Percentiles rank a stretch among this genome's conserved stretches.
phyloP scores from a whole-genome alignment of 2,888 invertebrate species.

The Hemithea aestivaria region DNA sequence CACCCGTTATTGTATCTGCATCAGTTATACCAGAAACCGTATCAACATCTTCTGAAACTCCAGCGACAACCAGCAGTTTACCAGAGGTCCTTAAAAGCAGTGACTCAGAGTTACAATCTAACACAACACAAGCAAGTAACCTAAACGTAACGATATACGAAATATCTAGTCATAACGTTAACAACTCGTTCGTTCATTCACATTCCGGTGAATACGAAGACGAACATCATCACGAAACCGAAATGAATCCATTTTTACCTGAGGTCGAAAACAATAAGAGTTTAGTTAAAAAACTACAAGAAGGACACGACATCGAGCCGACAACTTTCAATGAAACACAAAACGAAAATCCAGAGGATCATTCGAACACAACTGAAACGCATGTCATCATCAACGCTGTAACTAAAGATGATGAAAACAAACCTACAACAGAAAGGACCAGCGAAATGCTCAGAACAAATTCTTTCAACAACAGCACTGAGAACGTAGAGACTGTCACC shows the following conservation, averaged over 20 bases:
- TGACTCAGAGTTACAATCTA: constrained; percentile 29
- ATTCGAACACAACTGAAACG: constrained; percentile 31
- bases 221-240: constrained; percentile 54
- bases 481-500: constrained; percentile 10
- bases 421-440: constrained; percentile 31
- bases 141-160: constrained; percentile 70
- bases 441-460: constrained; percentile 36
- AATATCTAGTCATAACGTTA: constrained; percentile 53
- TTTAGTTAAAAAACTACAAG: constrained; percentile 79
- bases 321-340: constrained; percentile 63
- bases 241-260: constrained; percentile 84
- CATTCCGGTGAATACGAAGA: constrained; percentile 60
- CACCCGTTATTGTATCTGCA: too few species aligned
- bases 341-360: constrained; percentile 62
- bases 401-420: constrained; percentile 20
- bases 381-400: constrained; percentile 13
- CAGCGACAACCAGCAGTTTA: constrained; percentile 3
- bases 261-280: constrained; percentile 81
- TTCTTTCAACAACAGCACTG: constrained; percentile 28
- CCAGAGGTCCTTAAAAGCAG: constrained; percentile 17
- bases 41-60: not conserved
- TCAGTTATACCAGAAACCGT: not conserved
- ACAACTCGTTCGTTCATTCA: constrained; percentile 38
- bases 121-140: constrained; percentile 50
- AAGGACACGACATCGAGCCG: constrained; percentile 72